Evolutionary conservation across 2,113 vertebrate genomes (phyloP).

Genomic region (Bostrychus sinensis): DNA sequence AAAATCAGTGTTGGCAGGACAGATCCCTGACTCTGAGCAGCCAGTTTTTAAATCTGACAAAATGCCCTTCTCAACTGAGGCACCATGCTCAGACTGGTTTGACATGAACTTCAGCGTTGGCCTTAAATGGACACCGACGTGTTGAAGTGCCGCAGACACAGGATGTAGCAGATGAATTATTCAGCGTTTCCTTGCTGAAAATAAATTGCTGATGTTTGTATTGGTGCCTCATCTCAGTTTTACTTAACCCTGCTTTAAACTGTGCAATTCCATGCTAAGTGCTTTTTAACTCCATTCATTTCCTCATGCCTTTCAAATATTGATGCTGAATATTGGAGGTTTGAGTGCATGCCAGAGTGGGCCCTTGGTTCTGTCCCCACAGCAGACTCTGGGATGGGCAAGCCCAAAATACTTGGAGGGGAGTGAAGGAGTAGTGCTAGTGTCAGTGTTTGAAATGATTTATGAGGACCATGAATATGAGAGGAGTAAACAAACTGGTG

Average conservation of each 20-base stretch:
- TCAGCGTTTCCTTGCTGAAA: conserved; percentile 74
- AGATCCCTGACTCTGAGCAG: too few relatives aligned
- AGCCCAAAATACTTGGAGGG: too few relatives aligned
- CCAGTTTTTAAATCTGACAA: neutral
- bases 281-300: conserved; percentile 83
- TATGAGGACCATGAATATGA: conserved; percentile 61
- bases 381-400: conserved; percentile 62
- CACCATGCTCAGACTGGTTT: too few relatives aligned
- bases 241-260: conserved; percentile 85
- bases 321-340: conserved; percentile 79
- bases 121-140: conserved; percentile 70
- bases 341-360: conserved; percentile 76
- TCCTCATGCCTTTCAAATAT: conserved; percentile 81
- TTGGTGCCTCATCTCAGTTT: conserved; percentile 81
- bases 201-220: conserved; percentile 82
- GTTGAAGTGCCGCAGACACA: conserved; percentile 40
- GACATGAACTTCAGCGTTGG: conserved; percentile 54
- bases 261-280: conserved; percentile 80
- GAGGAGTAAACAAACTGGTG: conserved; percentile 47
- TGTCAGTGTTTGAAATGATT: conserved; percentile 68
- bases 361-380: conserved; percentile 65
- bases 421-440: conserved; percentile 38
- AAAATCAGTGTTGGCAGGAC: too few relatives aligned
- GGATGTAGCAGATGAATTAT: conserved; percentile 76
- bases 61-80: neutral